phyloP scores from a whole-genome alignment of 1,140 invertebrate genomes.

The Trichomalopsis sarcophagae region DNA sequence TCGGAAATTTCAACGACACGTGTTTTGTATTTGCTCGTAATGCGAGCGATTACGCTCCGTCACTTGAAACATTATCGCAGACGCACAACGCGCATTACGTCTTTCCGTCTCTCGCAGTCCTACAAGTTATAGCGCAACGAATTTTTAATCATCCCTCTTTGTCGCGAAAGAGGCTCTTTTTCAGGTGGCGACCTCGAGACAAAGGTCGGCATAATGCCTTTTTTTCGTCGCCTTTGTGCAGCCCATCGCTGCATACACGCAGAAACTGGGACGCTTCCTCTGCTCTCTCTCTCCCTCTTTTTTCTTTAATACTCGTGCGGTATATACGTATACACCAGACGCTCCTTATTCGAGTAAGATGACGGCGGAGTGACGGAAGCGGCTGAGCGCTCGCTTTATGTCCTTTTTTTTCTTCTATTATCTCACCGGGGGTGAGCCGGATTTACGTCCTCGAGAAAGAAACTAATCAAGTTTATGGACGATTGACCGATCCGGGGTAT shows the following conservation, averaged over 20 bases:
- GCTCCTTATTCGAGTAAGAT: background rate
- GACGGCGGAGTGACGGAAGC: background rate
- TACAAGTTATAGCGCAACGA: too few species aligned
- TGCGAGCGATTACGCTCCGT: too few species aligned
- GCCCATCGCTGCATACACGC: background rate
- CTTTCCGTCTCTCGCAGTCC: too few species aligned
- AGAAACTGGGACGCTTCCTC: background rate
- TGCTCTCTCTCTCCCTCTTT: background rate
- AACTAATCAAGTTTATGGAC: background rate
- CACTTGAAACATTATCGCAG: too few species aligned
- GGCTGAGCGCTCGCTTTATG: background rate
- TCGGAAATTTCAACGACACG: background rate
- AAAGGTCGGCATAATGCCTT: background rate
- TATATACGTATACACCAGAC: too few species aligned
- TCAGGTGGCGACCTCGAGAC: background rate
- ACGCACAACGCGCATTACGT: too few species aligned
- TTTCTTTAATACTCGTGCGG: background rate
- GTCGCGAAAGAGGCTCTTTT: background rate
- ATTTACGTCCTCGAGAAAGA: background rate
- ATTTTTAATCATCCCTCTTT: background rate
- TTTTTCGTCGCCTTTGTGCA: slow-evolving; percentile 7
- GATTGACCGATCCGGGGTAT: background rate
- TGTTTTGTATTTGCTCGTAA: too few species aligned
- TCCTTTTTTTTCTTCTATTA: background rate
- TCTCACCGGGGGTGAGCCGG: background rate